Conservation (phyloP, 1,140 invertebrate species). For the Portunus trituberculatus region DNA sequence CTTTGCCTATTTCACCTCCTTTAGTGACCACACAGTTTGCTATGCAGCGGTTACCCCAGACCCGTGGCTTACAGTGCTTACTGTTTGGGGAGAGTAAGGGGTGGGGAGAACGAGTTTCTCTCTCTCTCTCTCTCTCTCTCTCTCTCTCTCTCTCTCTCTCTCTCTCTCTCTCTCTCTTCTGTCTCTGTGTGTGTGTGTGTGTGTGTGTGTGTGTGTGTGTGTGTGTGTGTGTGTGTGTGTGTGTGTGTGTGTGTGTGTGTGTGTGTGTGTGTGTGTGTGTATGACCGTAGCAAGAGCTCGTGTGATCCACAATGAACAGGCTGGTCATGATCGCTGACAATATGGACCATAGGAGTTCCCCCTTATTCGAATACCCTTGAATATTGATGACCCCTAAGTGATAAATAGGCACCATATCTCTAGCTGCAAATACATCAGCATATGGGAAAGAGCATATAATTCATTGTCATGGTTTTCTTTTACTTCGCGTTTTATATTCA, state of each 20-base stretch:
- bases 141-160: constrained; percentile 11
- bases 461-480: too few relatives aligned
- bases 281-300: not conserved
- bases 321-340: not conserved
- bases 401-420: too few relatives aligned
- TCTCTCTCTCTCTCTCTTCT: constrained; percentile 13
- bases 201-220: not conserved
- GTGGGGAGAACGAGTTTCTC: not conserved
- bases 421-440: too few relatives aligned
- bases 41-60: too few relatives aligned
- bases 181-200: not conserved
- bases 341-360: not conserved
- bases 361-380: too few relatives aligned
- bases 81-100: too few relatives aligned
- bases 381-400: too few relatives aligned
- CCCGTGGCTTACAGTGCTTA: too few relatives aligned
- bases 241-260: not conserved
- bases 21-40: too few relatives aligned
- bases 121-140: not conserved
- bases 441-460: too few relatives aligned
- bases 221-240: not conserved
- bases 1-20: too few relatives aligned
- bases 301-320: not conserved
- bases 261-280: not conserved
- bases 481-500: too few relatives aligned